Evolutionary conservation across 1,140 invertebrate species (phyloP).

Genomic region (Penaeus indicus): DNA sequence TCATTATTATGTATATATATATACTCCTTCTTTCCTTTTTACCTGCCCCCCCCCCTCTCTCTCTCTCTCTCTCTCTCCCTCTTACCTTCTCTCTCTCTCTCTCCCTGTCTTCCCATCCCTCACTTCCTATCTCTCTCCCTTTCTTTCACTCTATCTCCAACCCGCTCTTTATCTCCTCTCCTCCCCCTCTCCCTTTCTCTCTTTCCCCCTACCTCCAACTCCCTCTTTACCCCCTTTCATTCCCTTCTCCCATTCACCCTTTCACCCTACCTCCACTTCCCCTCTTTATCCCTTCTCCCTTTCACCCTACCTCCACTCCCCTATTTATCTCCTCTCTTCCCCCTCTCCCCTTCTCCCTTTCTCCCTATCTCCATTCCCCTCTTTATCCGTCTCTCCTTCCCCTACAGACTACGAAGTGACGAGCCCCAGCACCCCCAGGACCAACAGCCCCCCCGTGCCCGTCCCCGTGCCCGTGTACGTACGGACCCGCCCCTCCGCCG

Average conservation of each 20-base stretch:
- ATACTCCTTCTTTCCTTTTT: not conserved
- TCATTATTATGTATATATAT: too few relatives aligned
- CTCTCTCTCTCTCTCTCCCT: not conserved
- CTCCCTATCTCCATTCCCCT: not conserved
- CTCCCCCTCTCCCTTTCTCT: too few relatives aligned
- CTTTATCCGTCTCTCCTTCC: not conserved
- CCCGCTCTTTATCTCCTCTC: too few relatives aligned
- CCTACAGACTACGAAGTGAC: too few relatives aligned
- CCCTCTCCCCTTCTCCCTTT: not conserved
- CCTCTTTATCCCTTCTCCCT: not conserved
- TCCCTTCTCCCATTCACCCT: too few relatives aligned
- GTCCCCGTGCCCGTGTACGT: slow-evolving; percentile 51
- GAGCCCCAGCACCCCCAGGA: not conserved
- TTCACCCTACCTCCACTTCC: too few relatives aligned
- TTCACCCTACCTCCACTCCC: not conserved
- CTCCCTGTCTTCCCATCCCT: too few relatives aligned
- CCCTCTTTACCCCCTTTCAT: too few relatives aligned
- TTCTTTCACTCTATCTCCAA: too few relatives aligned
- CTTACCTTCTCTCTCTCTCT: not conserved
- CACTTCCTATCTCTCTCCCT: not conserved
- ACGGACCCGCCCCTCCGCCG: slow-evolving; percentile 38
- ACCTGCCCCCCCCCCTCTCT: not conserved
- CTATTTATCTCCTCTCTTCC: not conserved
- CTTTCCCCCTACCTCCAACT: too few relatives aligned
- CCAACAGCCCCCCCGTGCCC: slow-evolving; percentile 35